Evolutionary conservation across 2,888 invertebrate species (phyloP).

Genomic region (Leucophenga maculata): DNA sequence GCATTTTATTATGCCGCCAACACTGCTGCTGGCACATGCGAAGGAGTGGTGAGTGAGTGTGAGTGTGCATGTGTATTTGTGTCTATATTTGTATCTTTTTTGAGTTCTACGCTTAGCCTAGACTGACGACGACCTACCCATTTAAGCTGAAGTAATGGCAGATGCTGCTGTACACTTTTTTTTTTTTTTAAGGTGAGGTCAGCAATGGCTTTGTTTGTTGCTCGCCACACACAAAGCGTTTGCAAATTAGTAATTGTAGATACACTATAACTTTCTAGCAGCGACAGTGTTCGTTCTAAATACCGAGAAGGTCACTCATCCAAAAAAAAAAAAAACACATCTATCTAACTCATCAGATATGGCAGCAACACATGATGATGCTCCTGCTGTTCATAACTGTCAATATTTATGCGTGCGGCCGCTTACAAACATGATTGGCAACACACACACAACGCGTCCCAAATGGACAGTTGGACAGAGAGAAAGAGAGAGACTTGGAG

Average conservation of each 20-base stretch:
- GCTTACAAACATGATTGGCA: slow-evolving; percentile 23
- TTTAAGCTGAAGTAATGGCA: background rate
- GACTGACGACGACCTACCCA: too few species aligned
- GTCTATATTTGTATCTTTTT: background rate
- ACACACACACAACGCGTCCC: slow-evolving; percentile 2
- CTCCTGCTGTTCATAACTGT: slow-evolving; percentile 22
- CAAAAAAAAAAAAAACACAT: too few species aligned
- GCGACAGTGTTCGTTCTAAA: background rate
- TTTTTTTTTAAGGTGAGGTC: slow-evolving; percentile 58
- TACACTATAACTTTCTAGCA: background rate
- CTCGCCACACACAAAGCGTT: background rate
- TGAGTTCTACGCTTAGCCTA: too few species aligned
- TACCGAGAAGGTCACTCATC: too few species aligned
- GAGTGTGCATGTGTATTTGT: background rate
- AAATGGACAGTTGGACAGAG: background rate
- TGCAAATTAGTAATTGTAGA: too few species aligned
- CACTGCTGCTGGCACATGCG: background rate
- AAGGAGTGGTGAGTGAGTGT: slow-evolving; percentile 46
- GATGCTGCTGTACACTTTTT: slow-evolving; percentile 31
- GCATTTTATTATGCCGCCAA: slow-evolving; percentile 23
- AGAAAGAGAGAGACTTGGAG: background rate
- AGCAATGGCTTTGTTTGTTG: slow-evolving; percentile 26
- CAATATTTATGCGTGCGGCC: slow-evolving; percentile 19
- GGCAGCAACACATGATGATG: background rate
- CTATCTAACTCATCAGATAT: too few species aligned